Evolutionary conservation across 2,888 invertebrate species (phyloP).

Genomic region (Harpalus rubripes): DNA sequence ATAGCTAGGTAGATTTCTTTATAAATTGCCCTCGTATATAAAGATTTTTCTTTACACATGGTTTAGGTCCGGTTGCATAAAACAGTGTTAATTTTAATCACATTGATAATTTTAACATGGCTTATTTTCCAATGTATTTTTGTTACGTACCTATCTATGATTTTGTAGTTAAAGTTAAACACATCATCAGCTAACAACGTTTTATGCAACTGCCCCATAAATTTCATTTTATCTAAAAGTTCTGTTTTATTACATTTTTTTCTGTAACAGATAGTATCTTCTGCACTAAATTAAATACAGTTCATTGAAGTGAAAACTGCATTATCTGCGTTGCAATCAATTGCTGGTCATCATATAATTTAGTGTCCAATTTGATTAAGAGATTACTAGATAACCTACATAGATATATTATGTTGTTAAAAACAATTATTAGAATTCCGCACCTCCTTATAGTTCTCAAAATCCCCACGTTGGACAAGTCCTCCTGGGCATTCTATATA

Average conservation of each 20-base stretch:
- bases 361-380: background rate
- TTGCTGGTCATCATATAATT: background rate
- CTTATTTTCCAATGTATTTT: no score
- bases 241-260: background rate
- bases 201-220: no score
- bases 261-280: background rate
- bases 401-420: conserved; percentile 17
- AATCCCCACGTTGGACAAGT: no score
- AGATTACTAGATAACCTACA: conserved; percentile 20
- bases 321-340: background rate
- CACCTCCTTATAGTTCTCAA: background rate
- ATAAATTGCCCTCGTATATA: no score
- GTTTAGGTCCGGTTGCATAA: background rate
- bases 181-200: no score
- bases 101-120: no score
- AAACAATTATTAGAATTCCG: background rate
- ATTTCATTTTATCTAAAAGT: background rate
- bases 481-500: no score
- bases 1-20: no score
- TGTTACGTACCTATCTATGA: no score
- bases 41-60: no score
- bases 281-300: background rate
- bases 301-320: background rate
- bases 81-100: no score
- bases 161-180: no score